Base-by-base conservation (phyloP, 2,797 vertebrate genomes). In the Sebastes trivittatus region DNA sequence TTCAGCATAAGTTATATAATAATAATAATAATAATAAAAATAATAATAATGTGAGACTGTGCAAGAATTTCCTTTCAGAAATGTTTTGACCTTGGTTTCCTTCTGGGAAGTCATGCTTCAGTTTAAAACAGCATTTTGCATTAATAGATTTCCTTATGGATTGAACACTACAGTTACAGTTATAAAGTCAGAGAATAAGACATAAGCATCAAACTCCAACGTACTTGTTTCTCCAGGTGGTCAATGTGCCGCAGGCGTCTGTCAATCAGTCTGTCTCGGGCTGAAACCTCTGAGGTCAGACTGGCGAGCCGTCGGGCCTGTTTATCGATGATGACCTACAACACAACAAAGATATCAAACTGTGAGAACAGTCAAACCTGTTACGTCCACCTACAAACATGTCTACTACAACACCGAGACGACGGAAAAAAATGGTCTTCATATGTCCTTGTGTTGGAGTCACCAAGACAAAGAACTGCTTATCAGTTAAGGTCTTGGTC, bases 171-270 rank as follows among this genome's bases (percentile, higher is more conserved):
- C 30, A 56, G 22, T 11, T 16, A 42, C 9, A 16, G 62, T 16
- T 11, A 42, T 42, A 42, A 25, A 49, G 30, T 54, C 3, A 38
- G 52, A 62, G 27, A 8, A 67, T 62, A 42, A 27, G 5, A 13
- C 8, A 5, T 7, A 14, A 34, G 25, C 6, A 20, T 55, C 14
- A n/a, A 42, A 70, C 63, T 18, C 49, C 11, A 27, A 49, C 20
- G 4, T 23, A 83, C 82, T 25, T 66, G 80, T 81, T 88, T 89
- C 23, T 94, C 91, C 78, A 94, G 80, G 22, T 77, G 42, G 11
- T 82, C 56, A 5, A 92, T 87, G 38, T 72, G 77, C 73, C 65
- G 77, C 52, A 78, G 82, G 9, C 78, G 78, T 18, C 81, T 84
- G 80, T 78, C 25, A n/a, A 92, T 87, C 68, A 82, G 56, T 75